phyloP scores from a whole-genome alignment of 1,140 invertebrate species.

The Nebria ingens region DNA sequence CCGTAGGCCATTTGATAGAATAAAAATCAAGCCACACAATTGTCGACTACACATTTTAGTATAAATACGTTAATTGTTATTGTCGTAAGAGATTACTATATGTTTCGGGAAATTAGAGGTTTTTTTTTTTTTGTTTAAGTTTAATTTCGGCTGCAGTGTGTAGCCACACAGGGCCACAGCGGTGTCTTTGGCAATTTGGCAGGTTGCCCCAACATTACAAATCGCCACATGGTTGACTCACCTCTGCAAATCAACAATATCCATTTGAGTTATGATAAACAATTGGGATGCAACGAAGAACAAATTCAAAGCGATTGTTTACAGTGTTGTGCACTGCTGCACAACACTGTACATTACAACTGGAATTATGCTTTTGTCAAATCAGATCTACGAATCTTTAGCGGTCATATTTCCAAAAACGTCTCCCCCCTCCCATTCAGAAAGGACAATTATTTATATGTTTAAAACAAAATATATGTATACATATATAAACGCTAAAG shows the following conservation, averaged over 20 bases:
- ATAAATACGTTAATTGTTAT: background rate
- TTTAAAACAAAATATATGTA: too few species aligned
- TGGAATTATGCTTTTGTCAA: too few species aligned
- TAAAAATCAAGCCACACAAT: too few species aligned
- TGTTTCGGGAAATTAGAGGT: background rate
- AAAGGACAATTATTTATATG: too few species aligned
- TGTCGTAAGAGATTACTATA: background rate
- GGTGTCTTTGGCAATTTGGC: background rate
- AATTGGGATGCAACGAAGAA: background rate
- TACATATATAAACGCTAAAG: too few species aligned
- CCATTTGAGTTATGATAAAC: constrained; percentile 16
- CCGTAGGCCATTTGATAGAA: too few species aligned
- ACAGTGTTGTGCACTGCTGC: background rate
- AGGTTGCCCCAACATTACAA: background rate
- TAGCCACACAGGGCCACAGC: background rate
- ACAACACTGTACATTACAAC: background rate
- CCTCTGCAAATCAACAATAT: constrained; percentile 34
- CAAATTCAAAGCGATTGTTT: too few species aligned
- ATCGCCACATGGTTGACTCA: background rate
- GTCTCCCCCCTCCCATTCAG: too few species aligned
- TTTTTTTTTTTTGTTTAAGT: too few species aligned
- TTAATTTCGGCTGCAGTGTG: background rate
- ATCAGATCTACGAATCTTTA: too few species aligned
- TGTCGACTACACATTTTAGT: too few species aligned
- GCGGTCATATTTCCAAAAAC: too few species aligned